Evolutionary conservation across 2,888 invertebrate genomes (phyloP), one percentile per base, ranked within the genome.

Genomic region (Acronicta aceris): DNA sequence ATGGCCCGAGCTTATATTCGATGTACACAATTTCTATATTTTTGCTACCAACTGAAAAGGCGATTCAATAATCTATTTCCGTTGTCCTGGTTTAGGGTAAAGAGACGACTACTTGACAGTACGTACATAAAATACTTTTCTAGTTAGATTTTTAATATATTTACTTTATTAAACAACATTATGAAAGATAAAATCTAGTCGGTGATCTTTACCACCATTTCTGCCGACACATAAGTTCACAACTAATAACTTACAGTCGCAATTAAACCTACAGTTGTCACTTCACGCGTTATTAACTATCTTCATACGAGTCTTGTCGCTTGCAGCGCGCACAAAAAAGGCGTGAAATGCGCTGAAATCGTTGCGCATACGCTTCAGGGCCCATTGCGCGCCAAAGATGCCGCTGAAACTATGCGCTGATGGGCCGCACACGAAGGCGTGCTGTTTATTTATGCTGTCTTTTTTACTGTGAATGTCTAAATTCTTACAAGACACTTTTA

Each of bases 311-410:
- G 78, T 79, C 76, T 80, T 78, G 76, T 78, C 65, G 80, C 78
- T 57, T 74, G 71, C 66, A 69, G 75, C 50, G 78, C 63, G 59
- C 78, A 84, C 84, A 91, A 90, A 91, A 91, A 89, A 92, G 90
- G 91, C 93, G 92, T 93, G 92, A 93, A 93, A 90, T 78, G 80
- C 69, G 84, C 92, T 92, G 90, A 92, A 92, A 91, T 91, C 88
- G 89, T 75, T 78, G 81, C 83, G 84, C 78, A 71, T 81, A 85
- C 88, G 87, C 89, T 93, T 93, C 93, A 93, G 91, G 94, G 81
- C 79, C 81, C 92, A 93, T 93, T 92, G 84, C 86, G 63, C 82
- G 65, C 80, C 89, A 89, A 92, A 93, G 89, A 87, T 68, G 82
- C 91, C 91, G 92, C 90, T 92, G 90, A 89, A 91, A 89, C 81